Evolutionary conservation across 1,140 invertebrate species (phyloP).

Genomic region (Belonocnema kinseyi): DNA sequence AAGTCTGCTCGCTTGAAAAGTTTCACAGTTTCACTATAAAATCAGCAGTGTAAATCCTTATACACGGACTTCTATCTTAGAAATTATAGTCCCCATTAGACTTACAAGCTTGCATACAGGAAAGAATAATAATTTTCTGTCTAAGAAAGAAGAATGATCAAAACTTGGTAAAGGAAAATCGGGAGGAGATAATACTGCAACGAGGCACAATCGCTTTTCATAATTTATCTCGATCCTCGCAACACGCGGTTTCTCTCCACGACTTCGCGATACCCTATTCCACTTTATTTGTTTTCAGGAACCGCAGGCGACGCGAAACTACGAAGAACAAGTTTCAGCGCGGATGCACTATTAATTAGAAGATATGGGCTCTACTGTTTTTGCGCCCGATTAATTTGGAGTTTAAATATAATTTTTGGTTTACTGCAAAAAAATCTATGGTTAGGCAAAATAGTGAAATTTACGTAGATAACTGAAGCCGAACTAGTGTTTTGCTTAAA

Average conservation of each 20-base stretch:
- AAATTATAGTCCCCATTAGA: constrained; percentile 15
- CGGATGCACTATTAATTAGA: constrained; percentile 25
- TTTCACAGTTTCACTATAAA: constrained; percentile 25
- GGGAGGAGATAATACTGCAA: constrained; percentile 19
- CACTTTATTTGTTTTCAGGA: constrained; percentile 21
- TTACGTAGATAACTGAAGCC: too few species aligned
- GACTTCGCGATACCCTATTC: constrained; percentile 12
- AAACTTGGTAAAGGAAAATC: neutral
- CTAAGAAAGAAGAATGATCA: constrained; percentile 20
- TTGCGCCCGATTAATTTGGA: neutral
- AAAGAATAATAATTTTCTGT: constrained; percentile 30
- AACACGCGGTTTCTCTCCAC: neutral
- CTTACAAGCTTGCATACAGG: constrained; percentile 19
- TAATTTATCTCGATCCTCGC: constrained; percentile 24
- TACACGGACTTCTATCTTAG: neutral
- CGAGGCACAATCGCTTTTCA: constrained; percentile 26
- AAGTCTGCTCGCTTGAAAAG: constrained; percentile 13
- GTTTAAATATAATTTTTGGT: neutral
- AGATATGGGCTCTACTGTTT: constrained; percentile 7
- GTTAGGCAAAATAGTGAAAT: neutral
- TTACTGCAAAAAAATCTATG: neutral
- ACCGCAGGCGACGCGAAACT: constrained; percentile 5
- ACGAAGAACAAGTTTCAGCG: constrained; percentile 17
- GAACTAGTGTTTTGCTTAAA: too few species aligned
- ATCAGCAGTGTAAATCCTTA: constrained; percentile 29